Base-by-base conservation (phyloP, 2,113 vertebrate species). In the Pituophis catenifer region DNA sequence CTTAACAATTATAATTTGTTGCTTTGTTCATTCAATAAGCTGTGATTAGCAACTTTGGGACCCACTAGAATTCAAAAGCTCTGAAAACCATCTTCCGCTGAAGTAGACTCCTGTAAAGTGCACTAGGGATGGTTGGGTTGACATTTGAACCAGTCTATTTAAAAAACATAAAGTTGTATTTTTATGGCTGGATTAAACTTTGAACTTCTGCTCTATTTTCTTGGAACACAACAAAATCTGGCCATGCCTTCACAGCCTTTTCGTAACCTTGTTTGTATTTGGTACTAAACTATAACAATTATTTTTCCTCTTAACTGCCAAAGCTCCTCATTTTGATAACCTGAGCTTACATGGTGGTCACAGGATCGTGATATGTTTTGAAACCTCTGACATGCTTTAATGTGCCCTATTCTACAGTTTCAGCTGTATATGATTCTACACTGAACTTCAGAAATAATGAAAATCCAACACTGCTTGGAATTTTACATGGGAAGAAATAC, bases 381-480 rank as follows among this genome's bases (percentile, higher is more conserved):
- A 62, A 91, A 33, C 85, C 12, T 91, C 3, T 65, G 92, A 17
- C 3, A 86, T 92, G 94, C n/a, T 44, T 55, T 95, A 91, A 96
- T 91, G 95, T 96, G 90, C 97, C 19, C 97, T 93, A 95, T 94
- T 95, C 44, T 98, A 89, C 97, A 99, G 99, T 98, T 97, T 98
- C 98, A 95, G 99, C 99, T 95, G 98, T 99, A 94, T 99, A 99
- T 96, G 99, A 99, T 97, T 99, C 98, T 96, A 99, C 99, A 4
- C 98, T 99, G 95, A 99, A 99, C 98, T 99, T 99, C 98, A 98
- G 98, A 98, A 98, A 99, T 96, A 98, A 99, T 62, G 98, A 99
- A 96, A 97, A 96, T 26, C 99, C 99, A 54, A 99, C 98, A 1
- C 95, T 99, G 96, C 98, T 99, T 94, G 99, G 98, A 92, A 95